These are phyloP conservation scores for Chiroxiphia lanceolata DNA, from an alignment of 2,797 vertebrate genomes.

Conservation along the genomic window DNA sequence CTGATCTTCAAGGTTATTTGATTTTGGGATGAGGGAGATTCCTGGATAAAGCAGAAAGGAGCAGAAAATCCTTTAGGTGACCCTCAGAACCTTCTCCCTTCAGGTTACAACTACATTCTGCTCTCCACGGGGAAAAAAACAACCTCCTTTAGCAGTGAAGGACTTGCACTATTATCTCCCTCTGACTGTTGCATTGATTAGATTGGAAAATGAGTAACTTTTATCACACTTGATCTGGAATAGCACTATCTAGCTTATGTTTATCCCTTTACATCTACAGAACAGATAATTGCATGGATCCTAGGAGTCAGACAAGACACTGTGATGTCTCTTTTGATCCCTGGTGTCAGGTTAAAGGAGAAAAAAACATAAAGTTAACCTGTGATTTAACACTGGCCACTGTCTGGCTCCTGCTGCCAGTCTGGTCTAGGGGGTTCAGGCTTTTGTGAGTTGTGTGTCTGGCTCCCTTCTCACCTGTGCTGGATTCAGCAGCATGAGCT, in stretches of 20 bases:
- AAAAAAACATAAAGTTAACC: not conserved
- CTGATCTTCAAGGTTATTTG: not conserved
- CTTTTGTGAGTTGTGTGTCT: not conserved
- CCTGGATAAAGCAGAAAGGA: not conserved
- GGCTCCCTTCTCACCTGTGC: slow-evolving; percentile 11
- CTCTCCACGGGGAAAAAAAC: not conserved
- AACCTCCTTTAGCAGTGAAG: not conserved
- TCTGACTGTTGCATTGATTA: slow-evolving; percentile 33
- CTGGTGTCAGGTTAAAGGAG: not conserved
- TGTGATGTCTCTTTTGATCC: slow-evolving; percentile 38
- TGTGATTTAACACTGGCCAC: slow-evolving; percentile 24
- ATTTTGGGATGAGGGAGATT: not conserved
- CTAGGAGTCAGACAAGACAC: not conserved
- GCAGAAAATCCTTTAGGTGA: not conserved
- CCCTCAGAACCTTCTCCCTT: not conserved
- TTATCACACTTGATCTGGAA: slow-evolving; percentile 50
- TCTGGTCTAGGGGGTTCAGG: not conserved
- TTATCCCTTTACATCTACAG: slow-evolving; percentile 7
- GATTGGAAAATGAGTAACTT: slow-evolving; percentile 62
- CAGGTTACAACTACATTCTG: not conserved
- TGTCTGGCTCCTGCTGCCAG: not conserved
- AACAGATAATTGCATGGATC: slow-evolving; percentile 32
- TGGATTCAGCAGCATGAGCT: slow-evolving; percentile 21
- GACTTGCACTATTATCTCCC: slow-evolving; percentile 11
- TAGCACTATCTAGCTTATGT: not conserved